Evolutionary conservation across 2,797 vertebrate species (phyloP).

Genomic region (Chelon auratus): DNA sequence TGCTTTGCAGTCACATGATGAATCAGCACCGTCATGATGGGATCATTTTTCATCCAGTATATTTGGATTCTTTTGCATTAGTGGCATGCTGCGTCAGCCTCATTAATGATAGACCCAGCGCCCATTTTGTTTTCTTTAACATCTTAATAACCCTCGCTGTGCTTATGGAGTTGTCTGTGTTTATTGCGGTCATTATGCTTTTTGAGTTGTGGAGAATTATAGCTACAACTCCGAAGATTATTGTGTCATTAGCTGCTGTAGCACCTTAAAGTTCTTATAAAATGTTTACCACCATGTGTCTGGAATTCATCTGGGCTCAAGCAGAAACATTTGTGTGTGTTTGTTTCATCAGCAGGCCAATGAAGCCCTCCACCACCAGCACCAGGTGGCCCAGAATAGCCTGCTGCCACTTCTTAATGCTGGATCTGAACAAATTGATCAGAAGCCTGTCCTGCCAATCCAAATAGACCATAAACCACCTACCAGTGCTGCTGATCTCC

Average conservation of each 20-base stretch:
- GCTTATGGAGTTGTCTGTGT: conserved; percentile 28
- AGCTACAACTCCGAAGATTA: neutral
- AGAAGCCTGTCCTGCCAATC: conserved; percentile 98
- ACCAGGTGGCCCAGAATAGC: conserved; percentile 96
- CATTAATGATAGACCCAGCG: conserved; percentile 50
- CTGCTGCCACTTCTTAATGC: conserved; percentile 97
- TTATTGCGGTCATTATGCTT: neutral
- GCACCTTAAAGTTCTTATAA: neutral
- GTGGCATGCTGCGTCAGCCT: conserved; percentile 49
- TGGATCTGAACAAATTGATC: conserved; percentile 92
- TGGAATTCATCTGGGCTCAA: neutral
- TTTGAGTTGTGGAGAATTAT: neutral
- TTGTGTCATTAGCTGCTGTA: neutral
- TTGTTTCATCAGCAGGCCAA: conserved; percentile 89
- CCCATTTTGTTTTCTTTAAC: conserved; percentile 42
- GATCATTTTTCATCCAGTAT: conserved; percentile 74
- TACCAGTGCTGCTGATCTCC: conserved; percentile 88
- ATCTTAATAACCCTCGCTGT: conserved; percentile 15
- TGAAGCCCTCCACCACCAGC: conserved; percentile 98
- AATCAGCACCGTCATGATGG: conserved; percentile 58
- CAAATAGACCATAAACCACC: conserved; percentile 97
- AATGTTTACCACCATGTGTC: neutral
- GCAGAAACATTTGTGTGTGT: conserved; percentile 34
- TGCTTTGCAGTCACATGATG: conserved; percentile 76
- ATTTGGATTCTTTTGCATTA: conserved; percentile 70